phyloP scores from a whole-genome alignment of 2,888 invertebrate genomes.

The Norana najaformis region DNA sequence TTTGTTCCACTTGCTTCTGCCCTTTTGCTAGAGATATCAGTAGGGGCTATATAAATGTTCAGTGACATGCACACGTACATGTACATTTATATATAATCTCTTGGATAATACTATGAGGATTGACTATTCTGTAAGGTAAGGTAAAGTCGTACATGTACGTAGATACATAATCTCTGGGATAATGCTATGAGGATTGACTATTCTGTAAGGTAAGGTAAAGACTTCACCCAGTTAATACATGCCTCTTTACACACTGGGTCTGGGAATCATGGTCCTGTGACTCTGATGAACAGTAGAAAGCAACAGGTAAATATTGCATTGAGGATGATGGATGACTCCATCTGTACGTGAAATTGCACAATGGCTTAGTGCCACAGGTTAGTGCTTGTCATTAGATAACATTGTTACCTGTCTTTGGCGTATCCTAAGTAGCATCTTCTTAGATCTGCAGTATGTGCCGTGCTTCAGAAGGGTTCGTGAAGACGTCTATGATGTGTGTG shows the following conservation, averaged over 20 bases:
- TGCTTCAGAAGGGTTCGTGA: not conserved
- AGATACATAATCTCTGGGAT: not conserved
- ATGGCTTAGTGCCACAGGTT: too few species aligned
- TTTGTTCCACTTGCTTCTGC: not conserved
- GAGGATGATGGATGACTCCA: not conserved
- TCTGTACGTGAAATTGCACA: not conserved
- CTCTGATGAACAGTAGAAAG: not conserved
- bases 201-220: not conserved
- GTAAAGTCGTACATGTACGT: not conserved
- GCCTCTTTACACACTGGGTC: not conserved
- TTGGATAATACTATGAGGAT: not conserved
- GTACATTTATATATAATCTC: not conserved
- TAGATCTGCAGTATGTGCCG: not conserved
- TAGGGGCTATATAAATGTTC: not conserved
- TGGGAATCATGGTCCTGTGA: not conserved
- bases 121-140: not conserved
- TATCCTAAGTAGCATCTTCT: not conserved
- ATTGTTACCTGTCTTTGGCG: not conserved
- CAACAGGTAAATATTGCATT: not conserved
- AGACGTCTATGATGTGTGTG: too few species aligned
- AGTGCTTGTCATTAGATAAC: not conserved
- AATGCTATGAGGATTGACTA: not conserved
- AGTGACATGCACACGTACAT: not conserved
- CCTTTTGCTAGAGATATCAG: not conserved
- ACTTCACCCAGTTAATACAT: not conserved